Conservation (phyloP, 2,797 vertebrate genomes). For the Artibeus lituratus region DNA sequence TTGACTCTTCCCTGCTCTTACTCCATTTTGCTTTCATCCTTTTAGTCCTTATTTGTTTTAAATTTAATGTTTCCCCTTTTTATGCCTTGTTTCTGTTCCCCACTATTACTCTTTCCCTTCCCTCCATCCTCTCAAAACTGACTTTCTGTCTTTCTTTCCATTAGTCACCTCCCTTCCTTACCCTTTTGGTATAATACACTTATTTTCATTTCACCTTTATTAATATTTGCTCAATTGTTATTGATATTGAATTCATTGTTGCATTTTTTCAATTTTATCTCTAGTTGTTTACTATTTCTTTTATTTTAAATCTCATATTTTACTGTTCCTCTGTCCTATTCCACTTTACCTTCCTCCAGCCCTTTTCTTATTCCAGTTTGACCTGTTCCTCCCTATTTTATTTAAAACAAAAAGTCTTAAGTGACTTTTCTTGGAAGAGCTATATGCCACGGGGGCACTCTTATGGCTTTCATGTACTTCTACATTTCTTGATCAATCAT, state of each 20-base stretch:
- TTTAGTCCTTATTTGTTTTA: background rate
- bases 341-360: background rate
- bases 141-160: too few species aligned
- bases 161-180: too few species aligned
- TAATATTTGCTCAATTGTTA: too few species aligned
- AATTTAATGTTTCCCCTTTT: background rate
- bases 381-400: background rate
- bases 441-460: accelerated
- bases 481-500: background rate
- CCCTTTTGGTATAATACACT: too few species aligned
- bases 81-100: background rate
- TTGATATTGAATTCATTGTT: too few species aligned
- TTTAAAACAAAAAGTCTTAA: background rate
- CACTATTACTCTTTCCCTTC: too few species aligned
- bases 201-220: too few species aligned
- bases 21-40: background rate
- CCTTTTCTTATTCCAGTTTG: background rate
- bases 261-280: too few species aligned
- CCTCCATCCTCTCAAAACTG: too few species aligned
- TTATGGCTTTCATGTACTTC: background rate
- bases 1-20: background rate
- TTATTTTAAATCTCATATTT: background rate
- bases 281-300: background rate
- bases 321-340: background rate
- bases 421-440: background rate